These are phyloP conservation scores for Cyaniris semiargus DNA, from an alignment of 2,888 invertebrate genomes.

Conservation along the genomic window DNA sequence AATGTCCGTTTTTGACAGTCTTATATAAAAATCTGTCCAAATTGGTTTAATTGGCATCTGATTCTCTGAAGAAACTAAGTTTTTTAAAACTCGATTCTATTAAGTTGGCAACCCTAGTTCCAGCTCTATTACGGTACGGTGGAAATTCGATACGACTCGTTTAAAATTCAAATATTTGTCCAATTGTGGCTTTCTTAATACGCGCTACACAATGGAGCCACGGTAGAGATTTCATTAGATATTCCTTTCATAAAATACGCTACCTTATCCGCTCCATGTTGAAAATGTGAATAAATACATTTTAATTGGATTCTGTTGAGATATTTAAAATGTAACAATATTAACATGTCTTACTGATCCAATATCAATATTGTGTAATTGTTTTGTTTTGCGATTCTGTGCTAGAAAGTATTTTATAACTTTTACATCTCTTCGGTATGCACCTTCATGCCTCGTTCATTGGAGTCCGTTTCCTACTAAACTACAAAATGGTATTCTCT, in stretches of 20 bases:
- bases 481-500: too few species aligned
- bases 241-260: slow-evolving; percentile 25
- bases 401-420: too few species aligned
- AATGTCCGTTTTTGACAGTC: too few species aligned
- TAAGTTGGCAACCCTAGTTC: neutral
- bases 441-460: too few species aligned
- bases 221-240: slow-evolving; percentile 22
- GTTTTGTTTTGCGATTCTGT: neutral
- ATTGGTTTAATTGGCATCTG: too few species aligned
- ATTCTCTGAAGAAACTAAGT: neutral
- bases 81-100: neutral
- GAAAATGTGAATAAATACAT: neutral
- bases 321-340: neutral
- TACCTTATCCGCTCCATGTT: slow-evolving; percentile 5
- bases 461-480: too few species aligned
- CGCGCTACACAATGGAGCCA: slow-evolving; percentile 11
- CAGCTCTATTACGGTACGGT: neutral
- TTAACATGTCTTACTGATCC: too few species aligned
- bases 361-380: neutral
- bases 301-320: neutral
- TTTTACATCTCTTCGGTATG: too few species aligned
- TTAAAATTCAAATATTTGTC: slow-evolving; percentile 29
- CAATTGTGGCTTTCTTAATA: slow-evolving; percentile 27
- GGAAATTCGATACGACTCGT: slow-evolving; percentile 25
- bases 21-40: too few species aligned